Evolutionary conservation across 2,113 vertebrate species (phyloP), one percentile per base, ranked within the genome.

Genomic region (Myrmecobius fasciatus): DNA sequence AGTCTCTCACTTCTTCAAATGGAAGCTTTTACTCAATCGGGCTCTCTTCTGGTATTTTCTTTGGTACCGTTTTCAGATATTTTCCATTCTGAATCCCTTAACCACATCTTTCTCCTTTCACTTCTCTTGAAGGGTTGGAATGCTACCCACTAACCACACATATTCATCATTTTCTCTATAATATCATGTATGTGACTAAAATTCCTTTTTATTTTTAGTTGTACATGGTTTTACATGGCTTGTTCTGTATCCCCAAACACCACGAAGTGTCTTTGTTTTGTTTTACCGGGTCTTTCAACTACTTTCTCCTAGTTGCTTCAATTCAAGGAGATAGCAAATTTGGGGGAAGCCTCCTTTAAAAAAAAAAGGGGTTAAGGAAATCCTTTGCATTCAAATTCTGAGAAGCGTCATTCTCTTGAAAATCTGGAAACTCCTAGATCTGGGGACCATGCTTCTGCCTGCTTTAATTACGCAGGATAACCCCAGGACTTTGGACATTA

Each of bases 271-370:
- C 43, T 75, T 43, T 75, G 36, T 43, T 75, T 75, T 75, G 17
- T 75, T 75, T 75, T 43, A 75, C 36, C 36, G 8, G 67, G 36
- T 22, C 67, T 75, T 43, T n/a, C 14, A 43, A 75, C 36, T 75
- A n/a, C 17, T 22, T 22, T 75, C 67, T 43, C 14, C 36, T 75
- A 49, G 49, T 22, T 49, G 9, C 11, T 48, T 48, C 89, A 25
- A 49, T 47, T 89, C 89, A n/a, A 94, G 67, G 49, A 92, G 67
- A 67, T 89, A 49, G 91, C 6, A 75, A n/a, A 75, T 36, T 75
- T 75, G 1, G 20, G 43, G 67, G 24, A 60, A 96, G 89, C 52
- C 17, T 53, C 49, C 52, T 93, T 90, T 95, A 91, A 93, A 94
- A 43, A 20, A 75, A 43, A 7, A n/a, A 89, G 52, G 14, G 25